These are phyloP conservation scores for Hydraecia micacea DNA, from an alignment of 2,888 invertebrate species.

Conservation along the genomic window DNA sequence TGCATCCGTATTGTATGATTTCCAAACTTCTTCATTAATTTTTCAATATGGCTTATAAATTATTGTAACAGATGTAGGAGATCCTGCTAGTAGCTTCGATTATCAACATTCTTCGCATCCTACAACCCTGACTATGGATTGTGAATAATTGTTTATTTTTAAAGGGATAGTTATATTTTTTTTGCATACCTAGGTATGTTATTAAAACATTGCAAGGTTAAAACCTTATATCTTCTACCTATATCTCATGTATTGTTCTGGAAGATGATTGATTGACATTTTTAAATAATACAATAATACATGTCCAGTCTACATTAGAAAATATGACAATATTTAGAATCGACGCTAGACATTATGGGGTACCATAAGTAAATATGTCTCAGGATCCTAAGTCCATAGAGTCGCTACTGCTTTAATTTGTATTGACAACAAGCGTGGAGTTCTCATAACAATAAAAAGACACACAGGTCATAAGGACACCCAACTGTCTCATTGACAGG, in stretches of 20 bases:
- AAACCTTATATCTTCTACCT: not conserved
- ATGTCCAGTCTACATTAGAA: not conserved
- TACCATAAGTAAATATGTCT: not conserved
- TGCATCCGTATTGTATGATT: not conserved
- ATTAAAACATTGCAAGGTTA: constrained; percentile 19
- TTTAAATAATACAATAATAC: not conserved
- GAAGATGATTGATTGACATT: not conserved
- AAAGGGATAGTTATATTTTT: not conserved
- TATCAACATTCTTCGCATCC: not conserved
- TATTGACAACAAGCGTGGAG: not conserved
- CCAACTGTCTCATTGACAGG: not conserved
- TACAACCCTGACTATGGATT: not conserved
- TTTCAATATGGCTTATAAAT: not conserved
- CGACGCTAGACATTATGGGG: not conserved
- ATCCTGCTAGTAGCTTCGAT: not conserved
- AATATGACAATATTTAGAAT: not conserved
- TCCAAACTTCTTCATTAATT: not conserved
- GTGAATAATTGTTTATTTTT: not conserved
- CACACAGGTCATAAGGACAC: not conserved
- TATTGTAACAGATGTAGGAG: not conserved
- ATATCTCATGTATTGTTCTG: constrained; percentile 7
- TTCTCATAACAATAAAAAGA: not conserved
- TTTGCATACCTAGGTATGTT: constrained; percentile 6
- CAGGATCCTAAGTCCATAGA: not conserved
- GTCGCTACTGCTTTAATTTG: not conserved